Conservation (phyloP, 2,113 vertebrate genomes). For the Nansenia antarctica region DNA sequence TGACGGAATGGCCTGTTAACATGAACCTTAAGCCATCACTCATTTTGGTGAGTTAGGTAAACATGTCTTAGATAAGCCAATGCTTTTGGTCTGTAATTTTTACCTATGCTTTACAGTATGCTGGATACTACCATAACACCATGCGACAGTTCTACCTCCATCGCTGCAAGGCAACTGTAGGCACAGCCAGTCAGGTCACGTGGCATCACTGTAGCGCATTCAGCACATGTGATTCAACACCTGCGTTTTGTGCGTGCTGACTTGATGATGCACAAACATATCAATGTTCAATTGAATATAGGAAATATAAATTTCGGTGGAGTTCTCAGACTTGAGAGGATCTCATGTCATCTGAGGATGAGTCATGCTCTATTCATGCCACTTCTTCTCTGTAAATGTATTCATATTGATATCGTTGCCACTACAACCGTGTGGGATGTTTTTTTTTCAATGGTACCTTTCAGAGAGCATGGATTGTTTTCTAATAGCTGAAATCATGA, state of each 20-base stretch:
- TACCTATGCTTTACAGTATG: slow-evolving; percentile 50
- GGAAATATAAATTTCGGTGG: slow-evolving; percentile 24
- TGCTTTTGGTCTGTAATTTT: slow-evolving; percentile 19
- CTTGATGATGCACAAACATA: slow-evolving; percentile 26
- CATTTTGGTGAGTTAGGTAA: slow-evolving; percentile 28
- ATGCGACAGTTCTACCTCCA: slow-evolving; percentile 66
- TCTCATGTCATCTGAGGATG: slow-evolving; percentile 2
- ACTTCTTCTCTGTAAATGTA: slow-evolving; percentile 41
- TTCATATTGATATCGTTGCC: slow-evolving; percentile 59
- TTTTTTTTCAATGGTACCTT: slow-evolving; percentile 6
- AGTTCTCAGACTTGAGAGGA: slow-evolving; percentile 28
- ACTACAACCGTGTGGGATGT: slow-evolving; percentile 37
- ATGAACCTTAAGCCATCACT: slow-evolving; percentile 47
- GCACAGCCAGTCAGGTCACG: not conserved
- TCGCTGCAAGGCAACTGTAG: slow-evolving; percentile 57
- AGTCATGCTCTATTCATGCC: not conserved
- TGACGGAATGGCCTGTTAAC: slow-evolving; percentile 49
- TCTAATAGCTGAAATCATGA: not conserved
- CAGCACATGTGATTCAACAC: not conserved
- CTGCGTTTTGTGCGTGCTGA: slow-evolving; percentile 2
- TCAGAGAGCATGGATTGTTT: slow-evolving; percentile 4
- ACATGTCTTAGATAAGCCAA: slow-evolving; percentile 8
- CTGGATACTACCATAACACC: slow-evolving; percentile 45
- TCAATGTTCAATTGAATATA: slow-evolving; percentile 39
- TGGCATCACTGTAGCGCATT: not conserved